Conservation (phyloP, 1,140 invertebrate species). For the Lysiphlebus fabarum region DNA sequence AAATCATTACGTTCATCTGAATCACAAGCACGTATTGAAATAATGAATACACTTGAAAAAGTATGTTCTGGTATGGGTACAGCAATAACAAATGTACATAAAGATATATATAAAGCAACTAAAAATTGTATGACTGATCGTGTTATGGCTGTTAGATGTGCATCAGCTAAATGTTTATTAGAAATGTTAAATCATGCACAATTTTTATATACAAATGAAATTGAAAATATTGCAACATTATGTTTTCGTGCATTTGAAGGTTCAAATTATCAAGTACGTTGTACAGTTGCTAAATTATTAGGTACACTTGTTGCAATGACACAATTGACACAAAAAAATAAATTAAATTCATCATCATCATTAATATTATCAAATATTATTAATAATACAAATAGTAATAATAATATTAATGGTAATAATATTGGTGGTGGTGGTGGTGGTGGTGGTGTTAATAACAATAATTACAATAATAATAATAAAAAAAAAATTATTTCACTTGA, state of each 20-base stretch:
- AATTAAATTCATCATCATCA: slow-evolving; percentile 41
- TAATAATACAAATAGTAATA: slow-evolving; percentile 27
- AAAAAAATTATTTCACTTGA: slow-evolving; percentile 83
- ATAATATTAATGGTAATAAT: too few relatives aligned
- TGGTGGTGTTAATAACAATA: slow-evolving; percentile 30
- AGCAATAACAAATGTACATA: slow-evolving; percentile 82
- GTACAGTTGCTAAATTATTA: slow-evolving; percentile 85
- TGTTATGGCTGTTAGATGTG: slow-evolving; percentile 85
- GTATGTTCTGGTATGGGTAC: slow-evolving; percentile 83
- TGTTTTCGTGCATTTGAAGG: slow-evolving; percentile 91
- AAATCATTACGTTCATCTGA: slow-evolving; percentile 92
- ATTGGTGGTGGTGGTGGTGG: too few relatives aligned
- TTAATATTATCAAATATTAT: too few relatives aligned
- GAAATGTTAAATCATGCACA: slow-evolving; percentile 86
- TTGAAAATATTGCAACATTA: slow-evolving; percentile 84
- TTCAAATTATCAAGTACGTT: slow-evolving; percentile 92
- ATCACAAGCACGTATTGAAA: slow-evolving; percentile 93
- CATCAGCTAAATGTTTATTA: slow-evolving; percentile 82
- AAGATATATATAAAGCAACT: slow-evolving; percentile 88
- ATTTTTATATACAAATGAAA: slow-evolving; percentile 84
- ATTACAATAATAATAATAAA: slow-evolving; percentile 60
- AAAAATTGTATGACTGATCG: slow-evolving; percentile 83
- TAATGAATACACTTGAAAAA: slow-evolving; percentile 94
- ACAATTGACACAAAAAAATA: too few relatives aligned
- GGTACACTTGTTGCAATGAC: slow-evolving; percentile 84